phyloP scores from a whole-genome alignment of 2,888 invertebrate genomes.

The Apodemia duryi region DNA sequence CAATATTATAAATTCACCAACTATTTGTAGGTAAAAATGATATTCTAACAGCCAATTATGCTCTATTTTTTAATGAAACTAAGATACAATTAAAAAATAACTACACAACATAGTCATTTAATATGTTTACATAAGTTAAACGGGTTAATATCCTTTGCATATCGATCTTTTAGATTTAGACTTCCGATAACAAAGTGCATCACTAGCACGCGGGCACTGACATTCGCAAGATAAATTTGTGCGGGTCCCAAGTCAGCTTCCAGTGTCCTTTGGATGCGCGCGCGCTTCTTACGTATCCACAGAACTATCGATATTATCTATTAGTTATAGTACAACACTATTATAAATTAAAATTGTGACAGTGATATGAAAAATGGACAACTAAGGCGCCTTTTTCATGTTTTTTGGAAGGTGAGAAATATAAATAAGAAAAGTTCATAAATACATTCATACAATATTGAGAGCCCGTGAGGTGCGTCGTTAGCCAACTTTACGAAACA shows the following conservation, averaged over 20 bases:
- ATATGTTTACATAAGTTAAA: conserved; percentile 2
- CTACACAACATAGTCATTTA: not conserved
- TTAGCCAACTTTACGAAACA: too few relatives aligned
- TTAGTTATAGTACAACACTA: not conserved
- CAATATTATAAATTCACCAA: too few relatives aligned
- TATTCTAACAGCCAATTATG: too few relatives aligned
- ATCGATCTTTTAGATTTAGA: conserved; percentile 26
- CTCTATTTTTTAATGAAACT: too few relatives aligned
- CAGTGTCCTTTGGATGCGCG: conserved; percentile 36
- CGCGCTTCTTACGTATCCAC: not conserved
- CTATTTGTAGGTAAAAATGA: too few relatives aligned
- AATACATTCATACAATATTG: too few relatives aligned
- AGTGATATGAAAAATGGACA: not conserved
- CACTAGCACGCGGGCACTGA: conserved; percentile 36
- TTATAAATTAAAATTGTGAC: not conserved
- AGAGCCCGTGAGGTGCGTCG: too few relatives aligned
- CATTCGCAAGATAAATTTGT: conserved; percentile 46
- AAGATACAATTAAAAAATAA: too few relatives aligned
- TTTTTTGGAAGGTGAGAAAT: not conserved
- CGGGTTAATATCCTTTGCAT: not conserved
- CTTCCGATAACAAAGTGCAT: conserved; percentile 34
- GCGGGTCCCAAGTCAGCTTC: conserved; percentile 44
- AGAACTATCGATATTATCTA: not conserved
- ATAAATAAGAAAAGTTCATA: not conserved
- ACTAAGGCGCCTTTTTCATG: not conserved